phyloP scores from a whole-genome alignment of 2,113 vertebrate genomes.

The Caracal caracal region DNA sequence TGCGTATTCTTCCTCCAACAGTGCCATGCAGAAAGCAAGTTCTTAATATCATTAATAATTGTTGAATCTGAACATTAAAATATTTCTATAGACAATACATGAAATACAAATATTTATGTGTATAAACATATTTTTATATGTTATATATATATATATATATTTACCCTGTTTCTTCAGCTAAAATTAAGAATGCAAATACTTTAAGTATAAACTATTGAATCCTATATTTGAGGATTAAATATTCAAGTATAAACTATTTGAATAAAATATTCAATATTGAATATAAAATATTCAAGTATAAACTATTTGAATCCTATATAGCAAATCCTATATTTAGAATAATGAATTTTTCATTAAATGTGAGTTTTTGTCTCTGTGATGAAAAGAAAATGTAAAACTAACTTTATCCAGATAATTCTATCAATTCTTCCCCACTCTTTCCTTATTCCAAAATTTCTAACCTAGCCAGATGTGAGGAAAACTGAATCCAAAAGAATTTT shows the following conservation, averaged over 20 bases:
- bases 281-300: neutral
- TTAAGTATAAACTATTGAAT: neutral
- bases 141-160: neutral
- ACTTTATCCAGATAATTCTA: neutral
- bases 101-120: neutral
- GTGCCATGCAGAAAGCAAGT: neutral
- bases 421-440: neutral
- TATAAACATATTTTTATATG: neutral
- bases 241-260: too few relatives aligned
- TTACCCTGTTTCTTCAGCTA: neutral
- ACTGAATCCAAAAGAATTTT: neutral
- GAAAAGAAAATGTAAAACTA: conserved; percentile 10
- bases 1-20: neutral
- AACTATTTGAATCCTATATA: neutral
- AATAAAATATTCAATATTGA: too few relatives aligned
- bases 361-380: neutral
- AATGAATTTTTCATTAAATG: neutral
- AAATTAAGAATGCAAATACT: conserved; percentile 32
- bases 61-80: conserved; percentile 5
- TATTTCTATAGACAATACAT: neutral
- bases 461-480: conserved; percentile 21
- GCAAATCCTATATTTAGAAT: neutral
- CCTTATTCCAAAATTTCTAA: neutral
- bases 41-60: neutral
- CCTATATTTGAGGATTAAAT: neutral